Evolutionary conservation across 30 jellyfish, hydroid and myxozoan species (phyloP).

Genomic region (Chironex yamaguchii): DNA sequence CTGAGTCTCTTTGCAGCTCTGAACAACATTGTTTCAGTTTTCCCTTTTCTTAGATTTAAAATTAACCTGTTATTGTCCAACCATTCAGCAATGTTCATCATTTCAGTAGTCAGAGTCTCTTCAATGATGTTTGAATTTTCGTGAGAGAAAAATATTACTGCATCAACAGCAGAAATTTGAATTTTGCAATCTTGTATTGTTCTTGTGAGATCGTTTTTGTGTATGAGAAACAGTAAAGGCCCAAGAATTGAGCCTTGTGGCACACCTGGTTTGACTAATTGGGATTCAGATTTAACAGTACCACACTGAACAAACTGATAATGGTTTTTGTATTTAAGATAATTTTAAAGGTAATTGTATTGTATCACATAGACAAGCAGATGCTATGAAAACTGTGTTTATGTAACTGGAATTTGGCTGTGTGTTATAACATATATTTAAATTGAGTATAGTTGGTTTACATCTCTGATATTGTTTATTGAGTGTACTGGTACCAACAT

Average conservation of each 20-base stretch:
- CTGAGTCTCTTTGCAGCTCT: slow-evolving; percentile 9
- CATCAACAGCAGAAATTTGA: slow-evolving; percentile 49
- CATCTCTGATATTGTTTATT: too few relatives aligned
- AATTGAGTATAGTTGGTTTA: too few relatives aligned
- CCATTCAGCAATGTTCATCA: slow-evolving; percentile 33
- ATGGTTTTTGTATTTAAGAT: too few relatives aligned
- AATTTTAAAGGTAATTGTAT: too few relatives aligned
- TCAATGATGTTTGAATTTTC: slow-evolving; percentile 28
- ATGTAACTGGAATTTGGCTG: too few relatives aligned
- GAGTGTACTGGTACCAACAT: too few relatives aligned
- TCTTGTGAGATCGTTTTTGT: slow-evolving; percentile 35
- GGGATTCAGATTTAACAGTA: slow-evolving; percentile 28
- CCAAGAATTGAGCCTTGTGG: slow-evolving; percentile 70
- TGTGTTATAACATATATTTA: too few relatives aligned
- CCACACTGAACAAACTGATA: slow-evolving; percentile 46
- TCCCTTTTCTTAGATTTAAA: slow-evolving; percentile 8
- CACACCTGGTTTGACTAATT: slow-evolving; percentile 43
- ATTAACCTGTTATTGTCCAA: slow-evolving; percentile 28
- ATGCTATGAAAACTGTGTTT: too few relatives aligned
- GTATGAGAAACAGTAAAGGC: slow-evolving; percentile 55
- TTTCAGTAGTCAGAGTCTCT: slow-evolving; percentile 26
- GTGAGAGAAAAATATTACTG: slow-evolving; percentile 55
- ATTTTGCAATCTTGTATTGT: slow-evolving; percentile 24
- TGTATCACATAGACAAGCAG: too few relatives aligned
- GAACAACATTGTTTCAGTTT: slow-evolving; percentile 43